Evolutionary conservation across 2,113 vertebrate species (phyloP), one percentile per base, ranked within the genome.

Genomic region (Osmerus mordax): DNA sequence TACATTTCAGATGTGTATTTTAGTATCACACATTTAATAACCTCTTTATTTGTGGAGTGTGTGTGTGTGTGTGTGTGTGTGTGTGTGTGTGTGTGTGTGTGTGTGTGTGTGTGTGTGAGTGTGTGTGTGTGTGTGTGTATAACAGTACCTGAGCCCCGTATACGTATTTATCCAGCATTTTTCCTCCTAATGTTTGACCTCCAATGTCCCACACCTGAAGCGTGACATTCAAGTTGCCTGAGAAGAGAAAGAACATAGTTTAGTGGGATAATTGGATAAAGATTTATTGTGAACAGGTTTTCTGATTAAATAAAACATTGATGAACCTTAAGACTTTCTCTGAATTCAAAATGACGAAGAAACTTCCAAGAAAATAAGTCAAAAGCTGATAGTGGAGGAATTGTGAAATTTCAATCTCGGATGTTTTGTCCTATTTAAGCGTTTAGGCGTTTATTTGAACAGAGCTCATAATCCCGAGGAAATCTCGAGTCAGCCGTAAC

Each of bases 181-280:
- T 97, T 78, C 97, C 96, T 89, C 97, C 97, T 82, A 99, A 92
- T 0, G 97, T 97, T 93, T 99, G 97, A 32, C 97, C 97, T 71
- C 97, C 97, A 51, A 99, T 98, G 88, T 99, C 97, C 97, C 96
- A 99, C 72, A 99, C 94, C 90, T 99, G 97, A 86, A 99, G 93
- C 65, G 97, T 96, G 84, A 97, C 96, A 65, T 98, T 98, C 89
- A 97, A 67, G 86, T 97, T 98, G 77, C 97, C 97, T 99, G 81
- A 56, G 87, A 78, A 74, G 82, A 73, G 83, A 85, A 86, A 65
- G 4, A 15, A 18, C 1, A 63, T 28, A 68, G 28, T 32, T 29
- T 63, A 47, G 25, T 18, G 14, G 6, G 29, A 62, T 28, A 69
- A 11, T 1, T n/a, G 3, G 29, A 21, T 41, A 23, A 47, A 69